Evolutionary conservation across 2,797 vertebrate species (phyloP).

Genomic region (Gymnothorax reevesii): DNA sequence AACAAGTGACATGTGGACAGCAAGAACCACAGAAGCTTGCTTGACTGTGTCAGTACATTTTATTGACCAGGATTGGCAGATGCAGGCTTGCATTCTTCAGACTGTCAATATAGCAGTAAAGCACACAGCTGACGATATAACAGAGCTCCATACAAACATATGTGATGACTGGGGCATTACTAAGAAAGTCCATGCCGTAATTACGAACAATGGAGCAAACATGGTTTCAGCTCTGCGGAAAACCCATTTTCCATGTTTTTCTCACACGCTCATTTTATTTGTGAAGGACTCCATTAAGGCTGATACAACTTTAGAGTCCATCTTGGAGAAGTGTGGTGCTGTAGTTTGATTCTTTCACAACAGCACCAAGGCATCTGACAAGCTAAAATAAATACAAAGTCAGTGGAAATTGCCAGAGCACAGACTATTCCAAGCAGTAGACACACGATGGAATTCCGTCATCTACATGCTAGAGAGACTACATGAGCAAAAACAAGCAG

Average conservation of each 20-base stretch:
- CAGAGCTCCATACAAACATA: conserved; percentile 25
- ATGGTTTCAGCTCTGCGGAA: conserved; percentile 41
- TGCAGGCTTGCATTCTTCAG: conserved; percentile 36
- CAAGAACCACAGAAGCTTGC: conserved; percentile 34
- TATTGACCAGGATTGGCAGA: conserved; percentile 38
- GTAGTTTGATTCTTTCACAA: conserved; percentile 36
- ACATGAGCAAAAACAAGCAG: conserved; percentile 27
- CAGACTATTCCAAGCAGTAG: conserved; percentile 35
- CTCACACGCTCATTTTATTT: conserved; percentile 3
- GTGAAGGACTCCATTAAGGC: conserved; percentile 34
- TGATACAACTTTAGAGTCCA: conserved; percentile 29
- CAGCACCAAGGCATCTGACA: conserved; percentile 39
- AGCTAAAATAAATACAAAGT: conserved; percentile 29
- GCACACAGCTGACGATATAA: conserved; percentile 40
- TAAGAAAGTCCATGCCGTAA: conserved; percentile 36
- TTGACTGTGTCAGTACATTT: conserved; percentile 39
- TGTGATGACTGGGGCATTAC: conserved; percentile 31
- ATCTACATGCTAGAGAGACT: conserved; percentile 34
- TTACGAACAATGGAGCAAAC: conserved; percentile 41
- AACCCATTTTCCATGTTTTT: conserved; percentile 33
- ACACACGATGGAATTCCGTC: conserved; percentile 22
- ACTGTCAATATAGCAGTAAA: conserved; percentile 34
- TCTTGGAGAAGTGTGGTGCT: conserved; percentile 28
- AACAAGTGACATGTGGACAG: conserved; percentile 40
- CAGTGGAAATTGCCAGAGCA: conserved; percentile 27